phyloP scores from a whole-genome alignment of 2,113 vertebrate genomes.

The Todiramphus chloris region DNA sequence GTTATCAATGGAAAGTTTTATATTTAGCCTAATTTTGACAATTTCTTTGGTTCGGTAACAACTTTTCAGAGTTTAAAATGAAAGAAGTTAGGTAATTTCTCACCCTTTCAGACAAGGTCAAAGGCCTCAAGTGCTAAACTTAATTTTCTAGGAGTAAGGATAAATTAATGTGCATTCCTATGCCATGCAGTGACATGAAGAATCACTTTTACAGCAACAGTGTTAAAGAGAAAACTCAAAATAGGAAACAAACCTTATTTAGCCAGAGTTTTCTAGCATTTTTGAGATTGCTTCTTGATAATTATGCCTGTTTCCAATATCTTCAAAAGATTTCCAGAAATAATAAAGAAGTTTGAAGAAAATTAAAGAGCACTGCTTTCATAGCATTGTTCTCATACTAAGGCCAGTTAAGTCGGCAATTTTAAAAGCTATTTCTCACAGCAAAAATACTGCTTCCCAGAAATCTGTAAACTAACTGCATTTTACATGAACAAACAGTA shows the following conservation, averaged over 20 bases:
- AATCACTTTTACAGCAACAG: background rate
- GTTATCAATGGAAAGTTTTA: background rate
- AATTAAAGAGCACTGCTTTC: background rate
- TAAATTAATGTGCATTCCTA: background rate
- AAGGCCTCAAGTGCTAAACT: background rate
- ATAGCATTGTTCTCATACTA: background rate
- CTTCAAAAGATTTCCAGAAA: background rate
- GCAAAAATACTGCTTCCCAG: background rate
- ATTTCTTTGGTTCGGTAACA: background rate
- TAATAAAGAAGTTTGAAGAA: background rate
- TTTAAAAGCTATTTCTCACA: background rate
- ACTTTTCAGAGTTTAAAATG: background rate
- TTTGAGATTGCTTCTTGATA: background rate
- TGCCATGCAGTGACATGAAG: background rate
- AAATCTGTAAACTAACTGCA: background rate
- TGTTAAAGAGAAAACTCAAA: background rate
- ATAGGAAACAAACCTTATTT: background rate
- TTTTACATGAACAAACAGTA: background rate
- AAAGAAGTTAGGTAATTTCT: background rate
- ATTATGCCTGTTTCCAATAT: background rate
- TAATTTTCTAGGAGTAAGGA: background rate
- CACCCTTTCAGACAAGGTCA: background rate
- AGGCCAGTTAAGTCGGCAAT: background rate
- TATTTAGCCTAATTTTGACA: background rate
- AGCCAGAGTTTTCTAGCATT: background rate